These are phyloP conservation scores for Psophia crepitans DNA, from an alignment of 2,113 vertebrate species.

Conservation along the genomic window DNA sequence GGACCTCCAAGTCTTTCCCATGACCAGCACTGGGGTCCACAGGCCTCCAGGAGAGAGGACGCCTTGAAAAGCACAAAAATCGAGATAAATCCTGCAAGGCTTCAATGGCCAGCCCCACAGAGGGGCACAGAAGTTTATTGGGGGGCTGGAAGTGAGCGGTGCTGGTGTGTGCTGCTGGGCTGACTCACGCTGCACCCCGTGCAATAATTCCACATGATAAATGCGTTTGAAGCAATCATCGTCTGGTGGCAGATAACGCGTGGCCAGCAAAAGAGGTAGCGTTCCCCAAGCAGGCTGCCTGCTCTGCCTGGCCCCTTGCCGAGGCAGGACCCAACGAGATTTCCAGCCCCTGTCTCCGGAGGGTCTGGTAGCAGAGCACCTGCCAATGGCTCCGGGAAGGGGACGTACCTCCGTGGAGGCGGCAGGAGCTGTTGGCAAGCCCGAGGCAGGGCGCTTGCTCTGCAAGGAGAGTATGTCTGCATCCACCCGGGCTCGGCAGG, in stretches of 20 bases:
- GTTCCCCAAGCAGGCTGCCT: neutral
- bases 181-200: neutral
- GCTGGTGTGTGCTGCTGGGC: neutral
- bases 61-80: neutral
- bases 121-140: neutral
- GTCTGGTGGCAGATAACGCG: neutral
- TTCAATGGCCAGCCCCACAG: neutral
- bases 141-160: neutral
- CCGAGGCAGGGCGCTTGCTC: rapidly evolving
- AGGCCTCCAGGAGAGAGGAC: neutral
- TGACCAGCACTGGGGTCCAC: neutral
- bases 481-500: rapidly evolving
- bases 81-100: neutral
- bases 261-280: neutral
- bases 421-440: rapidly evolving
- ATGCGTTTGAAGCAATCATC: neutral
- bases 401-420: neutral
- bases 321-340: neutral
- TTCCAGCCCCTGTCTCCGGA: neutral
- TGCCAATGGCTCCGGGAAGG: neutral
- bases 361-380: neutral
- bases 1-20: neutral
- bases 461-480: neutral
- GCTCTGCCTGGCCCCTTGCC: neutral
- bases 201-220: neutral